These are phyloP conservation scores for Philopotamus ludificatus DNA, from an alignment of 1,140 invertebrate species.

Conservation along the genomic window DNA sequence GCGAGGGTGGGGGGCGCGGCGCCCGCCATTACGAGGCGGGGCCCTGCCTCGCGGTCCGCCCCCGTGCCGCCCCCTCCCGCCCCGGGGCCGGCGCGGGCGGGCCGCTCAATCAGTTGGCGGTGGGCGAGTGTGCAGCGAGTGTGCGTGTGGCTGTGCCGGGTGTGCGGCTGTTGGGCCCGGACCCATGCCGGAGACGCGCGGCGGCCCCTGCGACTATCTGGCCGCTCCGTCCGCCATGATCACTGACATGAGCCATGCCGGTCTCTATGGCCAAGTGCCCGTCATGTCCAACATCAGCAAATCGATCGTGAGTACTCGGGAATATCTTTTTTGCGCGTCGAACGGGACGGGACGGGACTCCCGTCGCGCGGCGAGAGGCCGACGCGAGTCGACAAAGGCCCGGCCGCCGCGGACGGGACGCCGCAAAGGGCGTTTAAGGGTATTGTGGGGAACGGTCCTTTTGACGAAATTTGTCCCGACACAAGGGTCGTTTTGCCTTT, in stretches of 20 bases:
- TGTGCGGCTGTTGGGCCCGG: too few species aligned
- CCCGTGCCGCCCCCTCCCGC: slow-evolving; percentile 26
- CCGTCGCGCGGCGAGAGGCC: too few species aligned
- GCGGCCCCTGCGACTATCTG: too few species aligned
- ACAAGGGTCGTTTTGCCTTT: background rate
- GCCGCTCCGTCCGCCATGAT: slow-evolving; percentile 23
- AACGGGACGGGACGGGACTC: too few species aligned
- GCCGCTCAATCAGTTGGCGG: background rate
- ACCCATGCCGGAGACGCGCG: too few species aligned
- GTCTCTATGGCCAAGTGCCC: slow-evolving; percentile 37
- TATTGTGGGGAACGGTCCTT: background rate
- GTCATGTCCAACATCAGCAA: slow-evolving; percentile 38
- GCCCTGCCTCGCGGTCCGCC: slow-evolving; percentile 10
- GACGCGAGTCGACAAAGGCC: background rate
- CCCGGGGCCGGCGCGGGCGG: background rate
- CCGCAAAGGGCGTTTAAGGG: background rate
- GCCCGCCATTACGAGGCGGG: slow-evolving; percentile 18
- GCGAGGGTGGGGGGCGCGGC: slow-evolving; percentile 28
- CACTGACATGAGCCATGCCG: slow-evolving; percentile 38
- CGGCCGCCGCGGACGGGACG: too few species aligned
- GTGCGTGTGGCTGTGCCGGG: background rate
- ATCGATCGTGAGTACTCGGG: slow-evolving; percentile 36
- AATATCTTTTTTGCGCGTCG: too few species aligned
- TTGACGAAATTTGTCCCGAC: background rate
- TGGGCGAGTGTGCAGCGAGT: too few species aligned